Evolutionary conservation across 1,140 invertebrate species (phyloP), one percentile per base, ranked within the genome.

Genomic region (Papilio helenus): DNA sequence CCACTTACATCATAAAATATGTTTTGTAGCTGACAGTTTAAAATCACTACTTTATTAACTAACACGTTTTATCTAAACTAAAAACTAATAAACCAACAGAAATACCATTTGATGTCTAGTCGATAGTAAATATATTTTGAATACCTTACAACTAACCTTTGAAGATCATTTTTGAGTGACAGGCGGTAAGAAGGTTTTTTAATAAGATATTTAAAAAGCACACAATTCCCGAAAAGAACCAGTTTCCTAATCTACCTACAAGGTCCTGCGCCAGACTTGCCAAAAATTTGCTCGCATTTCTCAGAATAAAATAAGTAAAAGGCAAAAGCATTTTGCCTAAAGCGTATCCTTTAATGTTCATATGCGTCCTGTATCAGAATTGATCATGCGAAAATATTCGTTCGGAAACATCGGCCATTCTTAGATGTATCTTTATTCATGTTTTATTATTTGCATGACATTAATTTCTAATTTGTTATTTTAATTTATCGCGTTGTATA

Each of bases 171-270:
- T 68, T 68, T 68, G 61, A 68, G 61, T 68, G 61, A 68, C 61
- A 68, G 26, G 61, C 61, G 61, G 61, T 29, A 68, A 29, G 14
- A 29, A 29, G 14, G 4, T 68, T 29, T 68, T 29, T 68, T 68
- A 68, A 68, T 68, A 29, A 68, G 61, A 68, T 72, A 72, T 72
- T 72, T 72, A 39, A 72, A 72, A 72, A 72, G 34, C 34, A 49
- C 72, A 14, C 2, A 74, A 74, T 26, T 74, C 72, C 72, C 44
- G 20, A 74, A n/a, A 14, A 42, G 42, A 74, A 74, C 72, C 20
- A 74, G 72, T 74, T 74, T n/a, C 44, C 72, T 74, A 49, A 74
- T 51, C 44, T 74, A 74, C 72, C 72, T 74, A 74, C 72, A 49
- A 74, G 72, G 72, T 74, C 72, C 72, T 44, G 42, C 10, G n/a